Evolutionary conservation across 2,888 invertebrate genomes (phyloP), one percentile per base, ranked within the genome.

Genomic region (Aethes cnicana): DNA sequence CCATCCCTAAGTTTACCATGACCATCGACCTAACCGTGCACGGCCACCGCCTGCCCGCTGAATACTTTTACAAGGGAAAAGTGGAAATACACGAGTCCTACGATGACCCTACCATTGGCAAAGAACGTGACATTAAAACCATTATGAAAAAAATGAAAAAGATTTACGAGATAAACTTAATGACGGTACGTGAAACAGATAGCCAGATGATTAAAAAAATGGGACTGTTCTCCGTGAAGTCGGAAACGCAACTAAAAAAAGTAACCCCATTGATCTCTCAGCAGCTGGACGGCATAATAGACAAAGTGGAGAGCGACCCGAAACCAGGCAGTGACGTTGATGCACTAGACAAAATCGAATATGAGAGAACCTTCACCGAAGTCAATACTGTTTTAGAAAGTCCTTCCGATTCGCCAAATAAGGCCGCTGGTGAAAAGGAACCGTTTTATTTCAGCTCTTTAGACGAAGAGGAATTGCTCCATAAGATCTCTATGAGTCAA

Each of bases 61-160:
- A 81, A 8, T 89, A 88, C 56, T 89, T 89, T 58, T 81, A 78
- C 54, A 80, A 58, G 68, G 84, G 83, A 9, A 68, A 67, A 23
- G 60, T 81, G 42, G 59, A 73, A 58, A 57, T 77, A 18, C 63
- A 69, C 32, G 72, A 74, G 59, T 65, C 64, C 0, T 70, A 68
- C 18, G 59, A 66, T 3, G 56, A 71, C 28, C 57, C 63, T 0
- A 64, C 72, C 23, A 69, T 78, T 33, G 66, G 59, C n/a, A 72
- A 72, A 55, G 68, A 69, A 49, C 59, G 56, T 8, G 77, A 83
- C 26, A 62, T 80, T 6, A 64, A 69, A 58, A 55, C 55, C 2
- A 58, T 72, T 23, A 59, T 81, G 1, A 63, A 71, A 11, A 75
- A 70, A 61, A 58, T 84, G 11, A 79, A 77, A 61, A 59, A 64